Percentiles rank a stretch among this genome's conserved stretches.
Conservation (phyloP, 1,140 invertebrate genomes). For the Caenorhabditis inopinata region DNA sequence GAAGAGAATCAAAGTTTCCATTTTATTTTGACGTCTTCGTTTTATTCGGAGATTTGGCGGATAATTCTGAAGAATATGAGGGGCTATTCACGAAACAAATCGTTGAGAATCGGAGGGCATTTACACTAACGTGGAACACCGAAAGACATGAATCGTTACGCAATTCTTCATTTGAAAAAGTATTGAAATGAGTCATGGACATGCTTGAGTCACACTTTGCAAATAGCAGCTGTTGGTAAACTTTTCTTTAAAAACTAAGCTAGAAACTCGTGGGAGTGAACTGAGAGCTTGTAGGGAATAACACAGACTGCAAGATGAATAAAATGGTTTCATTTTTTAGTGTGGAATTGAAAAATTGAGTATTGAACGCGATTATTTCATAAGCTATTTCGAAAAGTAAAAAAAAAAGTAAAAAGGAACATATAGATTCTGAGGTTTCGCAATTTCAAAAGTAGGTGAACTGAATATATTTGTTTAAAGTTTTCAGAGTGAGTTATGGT, state of each 20-base stretch:
- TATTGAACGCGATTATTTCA: too few relatives aligned
- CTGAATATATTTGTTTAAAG: too few relatives aligned
- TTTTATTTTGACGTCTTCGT: constrained; percentile 24
- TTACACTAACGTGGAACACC: not conserved
- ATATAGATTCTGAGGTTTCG: too few relatives aligned
- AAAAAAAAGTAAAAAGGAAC: too few relatives aligned
- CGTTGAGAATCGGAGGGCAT: not conserved
- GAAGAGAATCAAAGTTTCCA: not conserved
- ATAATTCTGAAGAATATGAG: not conserved
- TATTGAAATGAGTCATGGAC: not conserved
- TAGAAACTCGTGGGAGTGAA: too few relatives aligned
- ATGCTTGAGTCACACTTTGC: not conserved
- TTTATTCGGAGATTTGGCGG: constrained; percentile 29
- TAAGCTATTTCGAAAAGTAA: too few relatives aligned
- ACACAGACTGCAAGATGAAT: not conserved
- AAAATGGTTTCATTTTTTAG: too few relatives aligned
- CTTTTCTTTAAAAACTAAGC: too few relatives aligned
- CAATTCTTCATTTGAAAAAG: not conserved
- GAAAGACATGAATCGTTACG: not conserved
- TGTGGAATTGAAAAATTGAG: too few relatives aligned
- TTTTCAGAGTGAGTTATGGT: too few relatives aligned
- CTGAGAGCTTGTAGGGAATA: not conserved
- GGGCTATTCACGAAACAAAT: not conserved
- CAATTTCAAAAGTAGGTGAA: too few relatives aligned
- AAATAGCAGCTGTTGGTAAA: constrained; percentile 26